Evolutionary conservation across 2,797 vertebrate species (phyloP), one percentile per base, ranked within the genome.

Genomic region (Limosa lapponica): DNA sequence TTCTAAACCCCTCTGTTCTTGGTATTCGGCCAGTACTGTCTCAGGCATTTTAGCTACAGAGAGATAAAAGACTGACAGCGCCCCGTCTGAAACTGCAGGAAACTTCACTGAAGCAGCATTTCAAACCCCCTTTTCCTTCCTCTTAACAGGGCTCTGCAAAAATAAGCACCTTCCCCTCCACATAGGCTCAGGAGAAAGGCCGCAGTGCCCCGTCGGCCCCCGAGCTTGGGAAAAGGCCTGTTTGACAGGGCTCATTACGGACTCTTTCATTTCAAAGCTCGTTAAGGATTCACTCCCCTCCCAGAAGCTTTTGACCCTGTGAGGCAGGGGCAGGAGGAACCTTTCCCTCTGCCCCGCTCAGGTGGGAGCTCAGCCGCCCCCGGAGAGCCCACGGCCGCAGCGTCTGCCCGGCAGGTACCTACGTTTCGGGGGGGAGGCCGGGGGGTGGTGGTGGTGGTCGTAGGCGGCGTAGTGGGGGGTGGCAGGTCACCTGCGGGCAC

Each of bases 371-470:
- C 72, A 28, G 27, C 34, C 2, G 0, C 7, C 23, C 32, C 62
- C 20, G 19, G 13, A 46, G 48, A 39, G 7, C 51, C 46, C 6
- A 0, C 0, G 5, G 59, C 25, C 5, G 4, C 77, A 69, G 36
- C 25, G 1, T 10, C 71, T 64, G 24, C 57, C 67, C 12, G 1
- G 4, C 3, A 19, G 16, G 89, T 95, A 96, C 98, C 97, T 98
- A 99, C 98, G 0, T 98, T 98, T 64, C 36, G 82, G 36, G 41
- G 64, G 16, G 96, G 81, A 49, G 96, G 87, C 10, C 10, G 86
- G 24, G 93, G 48, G 18, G 90, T 83, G 30, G 61, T 87, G 41
- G 89, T 22, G 18, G 57, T 48, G 13, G 58, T 55, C 2, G 25
- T 67, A 6, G 18, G 88, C 11, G 67, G 85, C 8, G 10, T 48